phyloP scores from a whole-genome alignment of 1,140 invertebrate genomes.

The Lordiphosa stackelbergi region DNA sequence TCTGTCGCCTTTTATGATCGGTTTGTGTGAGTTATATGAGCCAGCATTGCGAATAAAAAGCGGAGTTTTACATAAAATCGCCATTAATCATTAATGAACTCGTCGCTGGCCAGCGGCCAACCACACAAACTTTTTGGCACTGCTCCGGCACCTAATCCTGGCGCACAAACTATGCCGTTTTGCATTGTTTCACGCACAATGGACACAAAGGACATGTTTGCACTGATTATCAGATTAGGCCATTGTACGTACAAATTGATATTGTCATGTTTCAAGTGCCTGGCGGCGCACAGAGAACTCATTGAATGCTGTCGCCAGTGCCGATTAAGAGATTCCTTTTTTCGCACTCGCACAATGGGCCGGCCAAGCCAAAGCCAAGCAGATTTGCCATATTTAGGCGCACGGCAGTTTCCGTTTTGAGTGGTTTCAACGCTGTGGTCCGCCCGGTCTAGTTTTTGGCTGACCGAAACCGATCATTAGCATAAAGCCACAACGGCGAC shows the following conservation, averaged over 20 bases:
- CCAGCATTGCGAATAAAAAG: slow-evolving; percentile 16
- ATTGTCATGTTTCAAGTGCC: slow-evolving; percentile 77
- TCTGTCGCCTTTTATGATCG: slow-evolving; percentile 56
- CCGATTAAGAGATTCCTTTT: slow-evolving; percentile 76
- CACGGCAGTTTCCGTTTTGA: slow-evolving; percentile 35
- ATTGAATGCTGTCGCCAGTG: slow-evolving; percentile 76
- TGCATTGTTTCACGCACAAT: slow-evolving; percentile 76
- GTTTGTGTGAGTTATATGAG: slow-evolving; percentile 16
- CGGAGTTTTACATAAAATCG: slow-evolving; percentile 62
- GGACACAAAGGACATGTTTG: slow-evolving; percentile 77
- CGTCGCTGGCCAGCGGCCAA: slow-evolving; percentile 4
- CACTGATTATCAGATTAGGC: slow-evolving; percentile 77
- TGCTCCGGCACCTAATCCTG: slow-evolving; percentile 70
- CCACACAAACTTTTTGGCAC: slow-evolving; percentile 36
- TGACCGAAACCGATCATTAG: slow-evolving; percentile 65
- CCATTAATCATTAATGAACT: slow-evolving; percentile 74
- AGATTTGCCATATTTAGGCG: slow-evolving; percentile 73
- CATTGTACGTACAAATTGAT: slow-evolving; percentile 77
- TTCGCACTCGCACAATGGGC: slow-evolving; percentile 67
- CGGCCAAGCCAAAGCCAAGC: slow-evolving; percentile 30
- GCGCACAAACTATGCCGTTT: slow-evolving; percentile 76
- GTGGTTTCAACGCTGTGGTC: slow-evolving; percentile 53
- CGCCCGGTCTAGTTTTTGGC: slow-evolving; percentile 59
- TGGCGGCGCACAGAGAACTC: slow-evolving; percentile 48
- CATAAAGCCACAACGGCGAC: slow-evolving; percentile 74